A percentile compares a stretch with the other conserved stretches of the same genome.
These are phyloP conservation scores for Oryctes rhinoceros DNA, from an alignment of 1,140 invertebrate species.

Conservation along the genomic window DNA sequence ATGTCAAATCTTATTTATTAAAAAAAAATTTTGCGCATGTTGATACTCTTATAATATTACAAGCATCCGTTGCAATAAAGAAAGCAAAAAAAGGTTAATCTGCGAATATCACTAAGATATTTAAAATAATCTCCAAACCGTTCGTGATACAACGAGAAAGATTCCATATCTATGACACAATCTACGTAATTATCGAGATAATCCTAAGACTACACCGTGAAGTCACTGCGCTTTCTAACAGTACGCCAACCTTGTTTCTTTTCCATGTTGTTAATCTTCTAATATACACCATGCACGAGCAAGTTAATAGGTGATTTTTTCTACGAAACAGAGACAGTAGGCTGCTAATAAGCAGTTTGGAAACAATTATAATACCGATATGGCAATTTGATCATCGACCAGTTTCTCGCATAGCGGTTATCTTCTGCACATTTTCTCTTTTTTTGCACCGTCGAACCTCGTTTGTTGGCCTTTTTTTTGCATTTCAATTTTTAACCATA, in stretches of 20 bases:
- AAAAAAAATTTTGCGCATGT: too few relatives aligned
- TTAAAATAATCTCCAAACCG: too few relatives aligned
- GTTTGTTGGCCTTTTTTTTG: background rate
- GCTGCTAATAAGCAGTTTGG: conserved; percentile 10
- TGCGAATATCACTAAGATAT: too few relatives aligned
- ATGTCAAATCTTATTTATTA: too few relatives aligned
- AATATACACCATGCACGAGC: background rate
- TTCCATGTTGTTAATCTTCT: conserved; percentile 1
- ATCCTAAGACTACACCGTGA: background rate
- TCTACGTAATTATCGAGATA: too few relatives aligned
- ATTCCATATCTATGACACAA: too few relatives aligned
- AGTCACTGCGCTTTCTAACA: background rate
- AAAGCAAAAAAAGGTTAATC: too few relatives aligned
- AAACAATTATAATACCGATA: conserved; percentile 11
- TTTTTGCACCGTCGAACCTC: background rate
- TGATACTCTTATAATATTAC: too few relatives aligned
- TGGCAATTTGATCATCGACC: conserved; percentile 9
- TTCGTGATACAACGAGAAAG: too few relatives aligned
- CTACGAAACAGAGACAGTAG: background rate
- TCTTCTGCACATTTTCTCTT: background rate
- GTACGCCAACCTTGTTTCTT: background rate
- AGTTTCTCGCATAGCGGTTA: background rate
- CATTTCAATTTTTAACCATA: background rate
- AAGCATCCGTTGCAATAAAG: too few relatives aligned
- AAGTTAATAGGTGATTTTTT: conserved; percentile 2